Evolutionary conservation across 2,797 vertebrate genomes (phyloP).

Genomic region (Sandelia bainsii): DNA sequence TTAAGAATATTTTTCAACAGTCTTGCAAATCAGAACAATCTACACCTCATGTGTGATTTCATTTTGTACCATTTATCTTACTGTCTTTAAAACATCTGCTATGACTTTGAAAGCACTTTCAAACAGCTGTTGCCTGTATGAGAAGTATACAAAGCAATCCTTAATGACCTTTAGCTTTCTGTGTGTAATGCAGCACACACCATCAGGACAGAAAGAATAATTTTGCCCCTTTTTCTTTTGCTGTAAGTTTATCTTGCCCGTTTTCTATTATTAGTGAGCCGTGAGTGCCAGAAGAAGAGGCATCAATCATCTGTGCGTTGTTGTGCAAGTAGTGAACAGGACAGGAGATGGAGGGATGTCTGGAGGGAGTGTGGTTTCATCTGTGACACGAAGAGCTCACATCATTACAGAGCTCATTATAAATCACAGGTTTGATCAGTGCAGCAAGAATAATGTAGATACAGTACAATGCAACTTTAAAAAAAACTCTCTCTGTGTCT

Average conservation of each 20-base stretch:
- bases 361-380: neutral
- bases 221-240: constrained; percentile 32
- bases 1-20: neutral
- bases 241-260: constrained; percentile 37
- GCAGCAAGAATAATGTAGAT: neutral
- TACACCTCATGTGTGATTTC: neutral
- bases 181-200: constrained; percentile 9
- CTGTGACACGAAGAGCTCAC: neutral
- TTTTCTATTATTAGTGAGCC: constrained; percentile 48
- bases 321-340: constrained; percentile 22
- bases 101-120: neutral
- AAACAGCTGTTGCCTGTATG: neutral
- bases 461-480: no score
- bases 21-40: neutral
- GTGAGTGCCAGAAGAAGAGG: constrained; percentile 20
- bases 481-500: no score
- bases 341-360: constrained; percentile 13
- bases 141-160: neutral
- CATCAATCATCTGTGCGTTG: constrained; percentile 27
- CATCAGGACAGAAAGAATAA: constrained; percentile 11
- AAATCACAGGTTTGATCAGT: neutral
- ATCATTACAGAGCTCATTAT: neutral
- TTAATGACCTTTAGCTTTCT: neutral
- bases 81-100: neutral
- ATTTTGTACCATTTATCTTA: no score